These are phyloP conservation scores for Eretmochelys imbricata DNA, from an alignment of 2,113 vertebrate genomes.

Conservation along the genomic window DNA sequence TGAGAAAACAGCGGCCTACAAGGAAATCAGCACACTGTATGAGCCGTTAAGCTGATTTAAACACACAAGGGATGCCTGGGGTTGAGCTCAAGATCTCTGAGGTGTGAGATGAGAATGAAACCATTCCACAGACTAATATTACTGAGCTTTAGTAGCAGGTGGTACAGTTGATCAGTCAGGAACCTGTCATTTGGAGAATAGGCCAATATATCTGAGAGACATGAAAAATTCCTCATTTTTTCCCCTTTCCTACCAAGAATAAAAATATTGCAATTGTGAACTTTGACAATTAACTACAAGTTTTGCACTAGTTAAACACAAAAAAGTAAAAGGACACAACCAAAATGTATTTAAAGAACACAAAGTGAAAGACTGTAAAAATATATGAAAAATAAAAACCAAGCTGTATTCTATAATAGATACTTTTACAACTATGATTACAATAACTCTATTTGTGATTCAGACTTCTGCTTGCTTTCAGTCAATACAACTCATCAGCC, in stretches of 20 bases:
- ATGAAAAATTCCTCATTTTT: conserved; percentile 77
- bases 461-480: not conserved
- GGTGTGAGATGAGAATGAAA: conserved; percentile 89
- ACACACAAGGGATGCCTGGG: conserved; percentile 91
- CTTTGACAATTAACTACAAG: conserved; percentile 70
- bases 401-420: not conserved
- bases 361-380: not conserved
- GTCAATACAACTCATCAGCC: not conserved
- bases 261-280: conserved; percentile 71
- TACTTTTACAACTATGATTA: conserved; percentile 3
- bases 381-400: not conserved
- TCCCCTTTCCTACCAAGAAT: conserved; percentile 56
- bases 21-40: conserved; percentile 93
- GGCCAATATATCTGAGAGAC: conserved; percentile 84
- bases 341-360: not conserved
- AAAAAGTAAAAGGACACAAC: conserved; percentile 20
- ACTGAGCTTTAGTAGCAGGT: conserved; percentile 87
- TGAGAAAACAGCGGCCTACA: conserved; percentile 95
- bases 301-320: conserved; percentile 42
- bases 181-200: conserved; percentile 86
- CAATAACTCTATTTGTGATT: not conserved
- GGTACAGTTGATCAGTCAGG: conserved; percentile 86
- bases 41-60: conserved; percentile 98
- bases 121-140: conserved; percentile 90
- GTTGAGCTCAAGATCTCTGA: conserved; percentile 89